Percentiles rank a stretch among this genome's conserved stretches.
These are phyloP conservation scores for Trissolcus brochymenae DNA, from an alignment of 2,888 invertebrate species.

Conservation along the genomic window DNA sequence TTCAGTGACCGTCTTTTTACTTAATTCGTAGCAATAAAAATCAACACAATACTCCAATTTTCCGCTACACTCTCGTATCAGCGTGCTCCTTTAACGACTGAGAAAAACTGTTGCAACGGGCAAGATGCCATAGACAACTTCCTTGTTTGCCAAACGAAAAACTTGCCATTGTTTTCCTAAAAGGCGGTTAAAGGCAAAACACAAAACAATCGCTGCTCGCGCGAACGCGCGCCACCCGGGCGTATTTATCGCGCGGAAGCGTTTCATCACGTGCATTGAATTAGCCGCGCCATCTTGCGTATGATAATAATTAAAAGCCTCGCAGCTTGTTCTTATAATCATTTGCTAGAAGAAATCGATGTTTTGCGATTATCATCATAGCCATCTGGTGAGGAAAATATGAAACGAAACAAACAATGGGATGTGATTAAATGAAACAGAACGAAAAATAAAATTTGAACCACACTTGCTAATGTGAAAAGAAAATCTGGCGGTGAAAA, in stretches of 20 bases:
- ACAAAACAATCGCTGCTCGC: conserved; percentile 14
- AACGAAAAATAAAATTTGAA: too few relatives aligned
- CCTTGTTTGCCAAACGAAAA: conserved; percentile 7
- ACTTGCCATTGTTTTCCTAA: conserved; percentile 14
- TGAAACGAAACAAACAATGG: too few relatives aligned
- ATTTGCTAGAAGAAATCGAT: too few relatives aligned
- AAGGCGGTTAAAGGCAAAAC: conserved; percentile 17
- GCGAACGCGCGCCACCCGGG: conserved; percentile 8
- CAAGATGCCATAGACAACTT: not conserved
- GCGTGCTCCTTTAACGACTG: too few relatives aligned
- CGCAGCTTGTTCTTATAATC: not conserved
- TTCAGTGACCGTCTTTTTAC: not conserved
- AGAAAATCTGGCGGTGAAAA: too few relatives aligned
- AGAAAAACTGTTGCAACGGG: not conserved
- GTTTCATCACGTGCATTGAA: conserved; percentile 20
- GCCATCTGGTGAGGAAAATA: too few relatives aligned
- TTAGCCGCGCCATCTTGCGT: conserved; percentile 18
- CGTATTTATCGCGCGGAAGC: conserved; percentile 21
- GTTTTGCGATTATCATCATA: too few relatives aligned
- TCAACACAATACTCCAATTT: conserved; percentile 1
- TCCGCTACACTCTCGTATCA: not conserved
- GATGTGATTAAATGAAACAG: too few relatives aligned
- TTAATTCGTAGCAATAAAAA: not conserved
- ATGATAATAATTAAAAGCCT: conserved; percentile 13
- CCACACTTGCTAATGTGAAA: too few relatives aligned